Evolutionary conservation across 2,113 vertebrate genomes (phyloP), one percentile per base, ranked within the genome.

Genomic region (Coptodon bakossiorum): DNA sequence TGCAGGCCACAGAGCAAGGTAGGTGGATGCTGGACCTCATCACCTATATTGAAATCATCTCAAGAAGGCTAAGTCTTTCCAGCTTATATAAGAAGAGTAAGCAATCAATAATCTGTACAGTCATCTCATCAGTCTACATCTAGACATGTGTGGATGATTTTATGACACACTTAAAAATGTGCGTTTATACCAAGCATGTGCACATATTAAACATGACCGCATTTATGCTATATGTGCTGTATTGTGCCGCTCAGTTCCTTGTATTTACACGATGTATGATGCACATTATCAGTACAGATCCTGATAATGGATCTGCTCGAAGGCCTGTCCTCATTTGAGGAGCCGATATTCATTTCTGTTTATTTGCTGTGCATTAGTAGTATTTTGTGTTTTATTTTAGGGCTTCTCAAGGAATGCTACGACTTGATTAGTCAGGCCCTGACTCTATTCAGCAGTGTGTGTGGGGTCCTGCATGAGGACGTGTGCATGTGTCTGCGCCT

Each of bases 401-500:
- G 98, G 90, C 97, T 97, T 94, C 96, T 99, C 90, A 98, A 97
- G 92, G 97, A 98, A 76, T 98, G 97, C 71, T 98, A 96, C 1
- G 97, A 98, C 90, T 95, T 98, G 90, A 97, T 98, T 86, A 97
- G 93, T 0, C 98, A 98, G 95, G 98, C 98, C 91, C 95, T 99
- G 96, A 98, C 97, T 91, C 95, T 99, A 91, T 99, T 98, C 90
- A 98, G 97, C 95, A 98, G 97, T 3, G 97, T 99, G 12, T 99
- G 98, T 19, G 98, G 98, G 43, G 97, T 98, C 90, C 97, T 99
- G 96, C 98, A 99, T 9, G 97, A 97, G 76, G 98, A 99, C 89
- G 97, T 98, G 92, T 98, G 97, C 52, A 96, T 95, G 92, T 99
- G 98, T 92, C 94, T 98, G 88, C 97, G 98, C 85, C 97, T 99